Base-by-base conservation (phyloP, 2,888 invertebrate genomes). In the Bellardia bayeri region DNA sequence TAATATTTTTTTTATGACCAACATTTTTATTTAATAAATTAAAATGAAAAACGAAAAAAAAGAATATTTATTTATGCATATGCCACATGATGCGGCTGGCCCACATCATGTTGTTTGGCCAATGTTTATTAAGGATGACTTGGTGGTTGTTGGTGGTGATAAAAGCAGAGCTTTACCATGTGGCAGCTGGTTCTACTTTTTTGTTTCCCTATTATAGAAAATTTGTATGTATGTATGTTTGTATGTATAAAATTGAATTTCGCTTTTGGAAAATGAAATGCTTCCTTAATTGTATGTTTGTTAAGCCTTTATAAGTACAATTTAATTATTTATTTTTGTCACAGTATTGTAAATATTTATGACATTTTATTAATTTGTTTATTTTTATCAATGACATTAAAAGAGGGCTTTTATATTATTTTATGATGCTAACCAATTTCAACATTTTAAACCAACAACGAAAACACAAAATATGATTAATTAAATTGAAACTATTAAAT, bases 331-430 rank as follows among this genome's bases (percentile, higher is more conserved):
- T n/a, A 69, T 61, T 30, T 71, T 30, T 63, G 9, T 8, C 13
- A 7, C 37, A 56, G 30, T 68, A 49, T 61, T 80, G 40, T 72
- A 54, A 63, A 51, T 42, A 58, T 69, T 61, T 76, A 76, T 69
- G 82, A 51, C 75, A 76, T 69, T 76, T 75, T 69, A 76, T 63
- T 82, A 63, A 76, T 69, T 82, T 82, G 58, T 82, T 68, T 68
- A 42, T 75, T 51, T 75, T 82, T 64, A 42, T 63, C 14, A 37
- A 23, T 45, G 61, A n/a, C n/a, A 45, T 30, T 49, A 6, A 40
- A 80, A 69, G 68, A 9, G 13, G 11, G 42, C 0, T 14, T 37
- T 63, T 64, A 66, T 14, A 51, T 64, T 42, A n/a, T 45, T 6
- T 56, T 33, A 30, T 37, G 23, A 49, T 58, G 58, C 13, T 4